A percentile compares a stretch with the other conserved stretches of the same genome.
Evolutionary conservation across 2,888 invertebrate genomes (phyloP).

Genomic region (Sacculina carcini): DNA sequence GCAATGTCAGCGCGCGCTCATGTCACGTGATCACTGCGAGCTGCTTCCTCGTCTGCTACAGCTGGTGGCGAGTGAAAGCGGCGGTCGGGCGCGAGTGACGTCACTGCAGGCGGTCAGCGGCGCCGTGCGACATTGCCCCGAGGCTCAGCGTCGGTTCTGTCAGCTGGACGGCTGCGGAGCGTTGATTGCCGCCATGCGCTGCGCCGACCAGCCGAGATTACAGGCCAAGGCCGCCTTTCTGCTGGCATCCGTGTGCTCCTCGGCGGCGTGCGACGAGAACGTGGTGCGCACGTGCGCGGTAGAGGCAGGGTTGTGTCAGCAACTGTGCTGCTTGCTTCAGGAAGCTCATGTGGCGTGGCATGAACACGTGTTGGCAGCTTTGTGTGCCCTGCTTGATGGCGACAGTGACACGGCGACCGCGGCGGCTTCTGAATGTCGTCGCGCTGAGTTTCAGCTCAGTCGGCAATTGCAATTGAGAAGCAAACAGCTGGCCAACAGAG

Average conservation of each 20-base stretch:
- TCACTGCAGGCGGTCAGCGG: background rate
- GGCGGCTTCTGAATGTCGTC: background rate
- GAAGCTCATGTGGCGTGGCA: background rate
- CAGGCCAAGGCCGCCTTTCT: background rate
- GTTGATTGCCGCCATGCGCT: background rate
- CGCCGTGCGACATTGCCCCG: background rate
- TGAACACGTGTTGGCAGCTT: conserved; percentile 1
- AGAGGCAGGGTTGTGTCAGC: background rate
- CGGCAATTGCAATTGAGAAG: background rate
- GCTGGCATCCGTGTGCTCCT: background rate
- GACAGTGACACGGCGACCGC: too few relatives aligned
- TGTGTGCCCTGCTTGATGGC: background rate
- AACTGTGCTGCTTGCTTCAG: background rate
- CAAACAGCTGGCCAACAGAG: background rate
- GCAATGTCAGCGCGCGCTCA: background rate
- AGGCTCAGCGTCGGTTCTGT: background rate
- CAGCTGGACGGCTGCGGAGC: background rate
- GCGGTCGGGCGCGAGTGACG: background rate
- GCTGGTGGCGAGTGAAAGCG: background rate
- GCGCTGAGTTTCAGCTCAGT: background rate
- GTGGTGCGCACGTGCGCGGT: background rate
- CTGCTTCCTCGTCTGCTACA: background rate
- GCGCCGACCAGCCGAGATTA: background rate
- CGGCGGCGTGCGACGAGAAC: too few relatives aligned
- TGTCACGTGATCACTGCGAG: too few relatives aligned